Percentiles rank a stretch among this genome's conserved stretches.
Evolutionary conservation across 2,888 invertebrate genomes (phyloP).

Genomic region (Drosophila maculinotata): DNA sequence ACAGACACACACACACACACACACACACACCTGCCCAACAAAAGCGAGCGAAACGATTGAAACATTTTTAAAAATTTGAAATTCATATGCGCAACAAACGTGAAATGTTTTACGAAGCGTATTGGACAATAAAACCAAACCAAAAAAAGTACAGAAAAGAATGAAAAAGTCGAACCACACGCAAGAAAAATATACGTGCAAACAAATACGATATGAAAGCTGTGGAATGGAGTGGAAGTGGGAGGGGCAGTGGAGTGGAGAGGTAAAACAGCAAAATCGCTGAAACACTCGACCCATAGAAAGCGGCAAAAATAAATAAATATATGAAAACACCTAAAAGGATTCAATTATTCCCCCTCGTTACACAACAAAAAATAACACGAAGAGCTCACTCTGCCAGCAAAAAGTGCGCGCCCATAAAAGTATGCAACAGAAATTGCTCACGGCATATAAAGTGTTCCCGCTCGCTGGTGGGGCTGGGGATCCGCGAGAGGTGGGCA

Average conservation of each 20-base stretch:
- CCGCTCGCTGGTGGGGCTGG: not conserved
- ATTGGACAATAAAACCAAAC: constrained; percentile 73
- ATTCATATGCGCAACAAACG: constrained; percentile 81
- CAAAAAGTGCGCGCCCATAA: constrained; percentile 68
- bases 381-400: constrained; percentile 24
- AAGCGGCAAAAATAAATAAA: constrained; percentile 60
- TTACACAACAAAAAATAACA: constrained; percentile 73
- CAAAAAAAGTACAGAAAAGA: constrained; percentile 31
- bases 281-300: constrained; percentile 62
- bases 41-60: constrained; percentile 61
- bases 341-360: constrained; percentile 81
- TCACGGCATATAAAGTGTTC: constrained; percentile 75
- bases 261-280: constrained; percentile 40
- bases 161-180: constrained; percentile 41
- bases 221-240: not conserved
- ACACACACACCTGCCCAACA: constrained; percentile 47
- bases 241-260: not conserved
- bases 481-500: not conserved
- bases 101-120: constrained; percentile 80
- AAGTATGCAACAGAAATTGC: constrained; percentile 80
- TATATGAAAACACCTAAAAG: constrained; percentile 80
- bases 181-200: constrained; percentile 67
- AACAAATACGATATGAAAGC: constrained; percentile 47
- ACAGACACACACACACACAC: constrained; percentile 19
- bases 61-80: constrained; percentile 81